Base-by-base conservation (phyloP, 2,888 invertebrate species). In the Melolontha melolontha region DNA sequence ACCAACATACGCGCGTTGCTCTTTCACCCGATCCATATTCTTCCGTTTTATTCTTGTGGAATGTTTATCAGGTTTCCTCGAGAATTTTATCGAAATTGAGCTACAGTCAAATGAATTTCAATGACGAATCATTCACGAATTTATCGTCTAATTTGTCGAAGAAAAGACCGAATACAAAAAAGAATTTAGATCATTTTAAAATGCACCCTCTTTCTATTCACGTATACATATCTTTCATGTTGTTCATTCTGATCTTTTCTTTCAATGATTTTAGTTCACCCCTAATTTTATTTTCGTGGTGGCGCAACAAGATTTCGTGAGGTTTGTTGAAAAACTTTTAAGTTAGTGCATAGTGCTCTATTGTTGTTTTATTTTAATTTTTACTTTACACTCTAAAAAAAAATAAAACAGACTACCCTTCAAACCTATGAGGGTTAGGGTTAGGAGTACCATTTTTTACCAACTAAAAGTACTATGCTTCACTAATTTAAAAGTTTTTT, bases 291-390 rank as follows among this genome's bases (percentile, higher is more conserved):
- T 87, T 87, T 78, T 87, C 87, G 57, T 88, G 88, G 88, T 89
- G 89, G 89, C 86, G 88, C 59, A 88, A 88, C 74, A 89, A 89
- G 80, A 88, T 89, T 76, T 89, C 89, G 86, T 89, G 89, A 89
- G 85, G 79, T 72, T 79, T 71, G 73, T 72, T 74, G 50, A 72
- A 74, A 73, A 75, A 75, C 79, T 79, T 78, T 75, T 74, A 76
- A 77, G 78, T 76, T 76, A 73, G 78, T 69, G 72, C 78, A 75
- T 79, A 78, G 79, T 59, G 29, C 59, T 59, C 29, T 59, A 14
- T 41, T 29, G 44, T 29, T 78, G 80, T 75, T 75, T 72, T 75
- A 72, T 78, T 59, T 29, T 29, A 29, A 17, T 59, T 34, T 59
- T 59, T 42, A 6, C 17, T 42, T 17, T 51, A 14, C 14, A 57